A percentile compares a stretch with the other conserved stretches of the same genome.
These are phyloP conservation scores for Tetranychus cinnabarinus DNA, from an alignment of 1,140 invertebrate species.

Conservation along the genomic window DNA sequence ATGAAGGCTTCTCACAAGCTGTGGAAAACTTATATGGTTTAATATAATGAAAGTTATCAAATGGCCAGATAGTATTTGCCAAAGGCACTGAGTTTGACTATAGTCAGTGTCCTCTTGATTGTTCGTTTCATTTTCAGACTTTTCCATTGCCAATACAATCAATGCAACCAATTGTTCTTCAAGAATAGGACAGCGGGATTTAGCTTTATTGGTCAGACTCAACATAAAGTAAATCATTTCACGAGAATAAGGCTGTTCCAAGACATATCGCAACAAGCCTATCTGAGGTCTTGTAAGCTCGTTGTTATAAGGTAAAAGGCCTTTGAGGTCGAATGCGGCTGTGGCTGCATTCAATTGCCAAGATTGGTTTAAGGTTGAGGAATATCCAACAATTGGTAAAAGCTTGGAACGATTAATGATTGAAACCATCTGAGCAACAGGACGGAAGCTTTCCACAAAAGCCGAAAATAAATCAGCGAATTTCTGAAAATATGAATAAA, in stretches of 20 bases:
- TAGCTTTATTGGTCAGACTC: constrained; percentile 66
- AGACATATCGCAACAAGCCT: constrained; percentile 56
- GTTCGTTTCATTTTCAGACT: constrained; percentile 35
- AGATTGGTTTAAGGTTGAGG: constrained; percentile 37
- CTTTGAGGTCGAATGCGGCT: constrained; percentile 66
- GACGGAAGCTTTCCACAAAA: constrained; percentile 74
- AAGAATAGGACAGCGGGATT: constrained; percentile 60
- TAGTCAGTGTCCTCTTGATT: constrained; percentile 7
- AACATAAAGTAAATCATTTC: constrained; percentile 91
- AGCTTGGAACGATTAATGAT: constrained; percentile 69
- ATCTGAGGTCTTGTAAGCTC: constrained; percentile 74
- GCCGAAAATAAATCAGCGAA: constrained; percentile 54
- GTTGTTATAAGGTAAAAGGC: constrained; percentile 68
- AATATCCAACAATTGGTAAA: constrained; percentile 78
- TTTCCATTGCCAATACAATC: constrained; percentile 72
- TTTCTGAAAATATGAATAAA: constrained; percentile 30
- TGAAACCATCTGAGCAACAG: constrained; percentile 79
- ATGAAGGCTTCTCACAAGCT: constrained; percentile 65
- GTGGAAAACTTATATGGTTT: constrained; percentile 75
- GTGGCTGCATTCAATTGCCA: constrained; percentile 71
- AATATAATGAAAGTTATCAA: constrained; percentile 87
- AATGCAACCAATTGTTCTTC: constrained; percentile 82
- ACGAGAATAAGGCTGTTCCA: constrained; percentile 81
- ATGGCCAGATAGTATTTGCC: constrained; percentile 80
- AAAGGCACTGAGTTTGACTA: constrained; percentile 20